Evolutionary conservation across 1,140 invertebrate genomes (phyloP).

Genomic region (Pogonognathellus flavescens): DNA sequence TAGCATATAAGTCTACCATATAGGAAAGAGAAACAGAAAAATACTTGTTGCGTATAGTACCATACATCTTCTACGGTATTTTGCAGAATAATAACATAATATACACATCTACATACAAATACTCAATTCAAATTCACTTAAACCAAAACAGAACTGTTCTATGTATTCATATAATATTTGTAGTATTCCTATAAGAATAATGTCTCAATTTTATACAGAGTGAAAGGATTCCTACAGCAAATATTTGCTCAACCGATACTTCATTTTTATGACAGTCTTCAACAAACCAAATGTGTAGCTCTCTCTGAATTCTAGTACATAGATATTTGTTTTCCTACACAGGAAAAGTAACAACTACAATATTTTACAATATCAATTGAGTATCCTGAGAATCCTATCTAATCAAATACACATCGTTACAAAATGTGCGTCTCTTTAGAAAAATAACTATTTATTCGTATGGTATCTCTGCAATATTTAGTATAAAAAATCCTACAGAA

Average conservation of each 20-base stretch:
- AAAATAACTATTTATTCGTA: neutral
- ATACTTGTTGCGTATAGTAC: too few relatives aligned
- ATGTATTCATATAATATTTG: too few relatives aligned
- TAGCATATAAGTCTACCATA: too few relatives aligned
- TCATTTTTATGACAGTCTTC: conserved; percentile 30
- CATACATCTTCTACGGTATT: too few relatives aligned
- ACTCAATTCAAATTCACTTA: too few relatives aligned
- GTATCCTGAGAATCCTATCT: conserved; percentile 3
- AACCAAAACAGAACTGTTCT: too few relatives aligned
- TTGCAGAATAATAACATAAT: too few relatives aligned
- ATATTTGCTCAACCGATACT: conserved; percentile 26
- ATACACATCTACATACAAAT: too few relatives aligned
- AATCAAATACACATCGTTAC: conserved; percentile 2
- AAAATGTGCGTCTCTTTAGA: neutral
- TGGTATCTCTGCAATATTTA: neutral
- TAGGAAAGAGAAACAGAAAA: too few relatives aligned
- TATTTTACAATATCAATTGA: neutral
- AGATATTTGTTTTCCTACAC: neutral
- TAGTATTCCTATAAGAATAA: too few relatives aligned
- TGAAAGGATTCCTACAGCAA: neutral
- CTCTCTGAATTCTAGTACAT: neutral
- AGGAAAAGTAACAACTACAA: neutral
- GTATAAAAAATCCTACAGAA: too few relatives aligned
- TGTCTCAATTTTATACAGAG: too few relatives aligned
- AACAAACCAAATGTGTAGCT: neutral